Evolutionary conservation across 2,888 invertebrate species (phyloP).

Genomic region (Drepana falcataria): DNA sequence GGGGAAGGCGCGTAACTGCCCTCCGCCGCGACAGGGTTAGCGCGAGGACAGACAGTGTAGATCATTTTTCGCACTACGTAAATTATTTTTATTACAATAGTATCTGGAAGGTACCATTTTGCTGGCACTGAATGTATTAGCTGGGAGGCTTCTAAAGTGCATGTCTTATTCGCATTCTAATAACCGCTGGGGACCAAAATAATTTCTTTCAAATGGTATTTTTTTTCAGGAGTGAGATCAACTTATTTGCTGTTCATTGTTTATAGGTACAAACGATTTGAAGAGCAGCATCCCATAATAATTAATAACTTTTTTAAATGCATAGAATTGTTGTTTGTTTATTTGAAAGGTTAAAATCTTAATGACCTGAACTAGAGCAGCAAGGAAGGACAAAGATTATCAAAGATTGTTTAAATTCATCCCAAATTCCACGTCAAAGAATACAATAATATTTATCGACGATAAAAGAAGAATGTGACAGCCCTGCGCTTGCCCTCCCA

Average conservation of each 20-base stretch:
- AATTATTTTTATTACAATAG: conserved; percentile 24
- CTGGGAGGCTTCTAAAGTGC: neutral
- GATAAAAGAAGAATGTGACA: conserved; percentile 19
- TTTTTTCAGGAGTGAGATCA: too few species aligned
- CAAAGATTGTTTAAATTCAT: too few species aligned
- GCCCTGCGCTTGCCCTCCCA: conserved; percentile 49
- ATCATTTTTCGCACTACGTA: conserved; percentile 23
- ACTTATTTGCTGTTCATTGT: too few species aligned
- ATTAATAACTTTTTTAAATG: too few species aligned
- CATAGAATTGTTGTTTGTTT: too few species aligned
- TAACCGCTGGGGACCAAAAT: neutral
- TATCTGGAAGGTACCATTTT: conserved; percentile 2
- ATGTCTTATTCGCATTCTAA: neutral
- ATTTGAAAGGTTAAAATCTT: too few species aligned
- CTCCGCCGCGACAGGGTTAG: conserved; percentile 55
- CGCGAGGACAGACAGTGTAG: conserved; percentile 21
- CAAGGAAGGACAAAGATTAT: too few species aligned
- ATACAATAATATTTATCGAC: neutral
- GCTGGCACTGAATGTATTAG: neutral
- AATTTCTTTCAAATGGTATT: neutral
- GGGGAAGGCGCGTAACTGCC: conserved; percentile 76
- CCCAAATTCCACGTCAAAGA: too few species aligned
- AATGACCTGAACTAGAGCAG: too few species aligned
- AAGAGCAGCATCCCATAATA: too few species aligned
- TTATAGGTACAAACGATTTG: too few species aligned